A percentile compares a stretch with the other conserved stretches of the same genome.
phyloP scores from a whole-genome alignment of 2,888 invertebrate species.

The Xanthia icteritia region DNA sequence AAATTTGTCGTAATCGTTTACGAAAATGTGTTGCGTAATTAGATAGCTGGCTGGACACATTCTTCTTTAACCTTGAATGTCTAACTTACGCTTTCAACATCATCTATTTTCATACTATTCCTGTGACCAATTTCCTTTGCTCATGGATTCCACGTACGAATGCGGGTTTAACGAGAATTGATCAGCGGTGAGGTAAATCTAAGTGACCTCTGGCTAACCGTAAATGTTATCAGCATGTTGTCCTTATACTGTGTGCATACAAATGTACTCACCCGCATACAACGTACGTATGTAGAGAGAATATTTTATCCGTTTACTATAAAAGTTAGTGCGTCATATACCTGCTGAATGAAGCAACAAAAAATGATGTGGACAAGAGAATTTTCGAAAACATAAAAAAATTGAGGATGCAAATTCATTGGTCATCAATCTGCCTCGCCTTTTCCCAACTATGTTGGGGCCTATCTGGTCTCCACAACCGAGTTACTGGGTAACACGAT shows the following conservation, averaged over 20 bases:
- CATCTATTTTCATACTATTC: constrained; percentile 5
- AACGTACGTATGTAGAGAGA: constrained; percentile 21
- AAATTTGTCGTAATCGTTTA: no score
- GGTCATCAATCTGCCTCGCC: no score
- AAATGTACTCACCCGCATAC: constrained; percentile 66
- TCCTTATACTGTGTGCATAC: constrained; percentile 69
- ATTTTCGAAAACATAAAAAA: no score
- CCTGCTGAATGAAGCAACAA: not conserved
- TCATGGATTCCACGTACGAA: constrained; percentile 37
- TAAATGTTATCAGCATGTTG: constrained; percentile 62
- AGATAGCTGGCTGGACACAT: not conserved
- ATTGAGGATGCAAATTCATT: no score
- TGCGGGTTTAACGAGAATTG: constrained; percentile 66
- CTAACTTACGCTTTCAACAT: not conserved
- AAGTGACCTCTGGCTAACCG: constrained; percentile 67
- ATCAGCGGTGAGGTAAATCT: constrained; percentile 61
- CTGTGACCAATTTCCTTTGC: constrained; percentile 44
- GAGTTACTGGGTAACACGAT: no score
- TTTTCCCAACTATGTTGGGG: no score
- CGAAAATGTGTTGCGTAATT: no score
- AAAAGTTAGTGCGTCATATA: constrained; percentile 30
- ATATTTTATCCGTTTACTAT: constrained; percentile 37
- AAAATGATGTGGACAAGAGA: not conserved
- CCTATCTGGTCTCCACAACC: no score
- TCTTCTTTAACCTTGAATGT: not conserved